These are phyloP conservation scores for Mustelus asterias DNA, from an alignment of 2,113 vertebrate species.

Conservation along the genomic window DNA sequence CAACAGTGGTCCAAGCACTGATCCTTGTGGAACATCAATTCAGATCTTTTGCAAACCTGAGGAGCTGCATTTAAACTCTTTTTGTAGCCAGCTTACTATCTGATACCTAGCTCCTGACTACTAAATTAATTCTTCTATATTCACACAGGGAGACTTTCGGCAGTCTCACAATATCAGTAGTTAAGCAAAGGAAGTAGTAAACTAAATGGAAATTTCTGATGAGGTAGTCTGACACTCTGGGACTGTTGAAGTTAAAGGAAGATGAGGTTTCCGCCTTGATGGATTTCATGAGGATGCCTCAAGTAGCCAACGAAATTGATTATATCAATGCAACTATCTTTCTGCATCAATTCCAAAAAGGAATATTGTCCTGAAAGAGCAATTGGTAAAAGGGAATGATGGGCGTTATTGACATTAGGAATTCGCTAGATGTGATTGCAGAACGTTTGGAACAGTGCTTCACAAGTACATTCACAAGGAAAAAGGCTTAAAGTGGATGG, in stretches of 20 bases:
- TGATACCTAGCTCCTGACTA: neutral
- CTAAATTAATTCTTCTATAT: neutral
- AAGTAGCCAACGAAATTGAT: neutral
- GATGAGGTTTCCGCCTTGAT: neutral
- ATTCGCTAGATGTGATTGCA: neutral
- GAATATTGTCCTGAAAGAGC: neutral
- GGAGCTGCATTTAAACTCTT: neutral
- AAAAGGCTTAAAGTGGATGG: neutral
- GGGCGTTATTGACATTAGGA: neutral
- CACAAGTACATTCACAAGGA: neutral
- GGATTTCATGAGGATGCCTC: neutral
- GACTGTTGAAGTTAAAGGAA: neutral
- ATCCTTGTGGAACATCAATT: neutral
- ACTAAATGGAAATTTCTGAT: neutral
- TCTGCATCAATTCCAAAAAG: neutral
- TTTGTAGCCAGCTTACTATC: neutral
- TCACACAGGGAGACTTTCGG: neutral
- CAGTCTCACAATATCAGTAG: neutral
- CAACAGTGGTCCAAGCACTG: neutral
- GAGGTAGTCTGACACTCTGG: neutral
- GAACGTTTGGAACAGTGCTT: neutral
- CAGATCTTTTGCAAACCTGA: neutral
- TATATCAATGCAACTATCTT: neutral
- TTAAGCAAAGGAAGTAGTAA: neutral
- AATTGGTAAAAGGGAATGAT: neutral